Percentiles rank a stretch among this genome's conserved stretches.
phyloP scores from a whole-genome alignment of 2,888 invertebrate species.

The Sinelater perroti region DNA sequence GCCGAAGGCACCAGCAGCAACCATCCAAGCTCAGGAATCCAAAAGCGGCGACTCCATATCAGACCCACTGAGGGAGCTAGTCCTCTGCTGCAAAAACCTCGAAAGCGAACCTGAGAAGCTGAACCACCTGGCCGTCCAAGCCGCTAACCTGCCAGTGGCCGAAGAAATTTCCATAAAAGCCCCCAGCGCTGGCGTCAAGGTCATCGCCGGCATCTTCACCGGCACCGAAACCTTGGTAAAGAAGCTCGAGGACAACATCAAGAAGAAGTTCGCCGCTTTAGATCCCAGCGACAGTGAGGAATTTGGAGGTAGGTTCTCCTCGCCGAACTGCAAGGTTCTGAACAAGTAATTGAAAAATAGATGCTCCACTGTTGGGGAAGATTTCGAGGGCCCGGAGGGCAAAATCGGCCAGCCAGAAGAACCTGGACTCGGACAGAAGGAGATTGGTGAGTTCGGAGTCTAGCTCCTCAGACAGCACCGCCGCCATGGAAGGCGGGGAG shows the following conservation, averaged over 20 bases:
- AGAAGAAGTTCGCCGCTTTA: constrained; percentile 59
- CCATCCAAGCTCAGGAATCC: not conserved
- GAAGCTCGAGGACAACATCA: constrained; percentile 57
- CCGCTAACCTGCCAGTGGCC: constrained; percentile 67
- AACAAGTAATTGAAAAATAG: constrained; percentile 51
- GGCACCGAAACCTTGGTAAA: constrained; percentile 56
- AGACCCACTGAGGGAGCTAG: constrained; percentile 72
- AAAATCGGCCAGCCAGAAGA: constrained; percentile 66
- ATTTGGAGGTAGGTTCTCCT: constrained; percentile 65
- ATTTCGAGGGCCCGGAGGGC: constrained; percentile 74
- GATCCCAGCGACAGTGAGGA: constrained; percentile 73
- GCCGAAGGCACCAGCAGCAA: not conserved
- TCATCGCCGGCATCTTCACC: constrained; percentile 58
- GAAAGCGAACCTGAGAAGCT: constrained; percentile 62
- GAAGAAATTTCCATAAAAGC: constrained; percentile 56
- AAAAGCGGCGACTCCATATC: constrained; percentile 1
- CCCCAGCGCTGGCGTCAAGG: constrained; percentile 51
- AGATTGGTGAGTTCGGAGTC: constrained; percentile 54
- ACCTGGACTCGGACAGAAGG: constrained; percentile 53
- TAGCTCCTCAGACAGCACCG: constrained; percentile 54
- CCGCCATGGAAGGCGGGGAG: constrained; percentile 31
- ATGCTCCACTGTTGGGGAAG: constrained; percentile 72
- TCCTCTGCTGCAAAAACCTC: constrained; percentile 65
- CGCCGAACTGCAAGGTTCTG: not conserved
- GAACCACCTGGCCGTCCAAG: constrained; percentile 68